Evolutionary conservation across 2,888 invertebrate species (phyloP).

Genomic region (Neoitamus cyanurus): DNA sequence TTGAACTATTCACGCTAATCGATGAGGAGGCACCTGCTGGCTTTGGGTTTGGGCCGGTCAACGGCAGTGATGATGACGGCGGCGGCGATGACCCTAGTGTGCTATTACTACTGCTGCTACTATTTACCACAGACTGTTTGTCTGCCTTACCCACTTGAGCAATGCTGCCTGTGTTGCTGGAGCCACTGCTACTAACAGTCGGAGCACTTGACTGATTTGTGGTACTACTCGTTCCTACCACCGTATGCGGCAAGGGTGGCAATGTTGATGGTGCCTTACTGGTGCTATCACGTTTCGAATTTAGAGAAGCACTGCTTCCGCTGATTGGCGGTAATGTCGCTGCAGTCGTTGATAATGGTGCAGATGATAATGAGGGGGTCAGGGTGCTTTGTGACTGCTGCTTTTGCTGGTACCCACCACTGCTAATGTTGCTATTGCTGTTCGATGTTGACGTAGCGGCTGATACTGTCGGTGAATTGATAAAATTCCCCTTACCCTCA

Average conservation of each 20-base stretch:
- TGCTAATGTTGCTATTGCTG: neutral
- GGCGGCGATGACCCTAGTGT: neutral
- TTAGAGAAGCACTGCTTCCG: neutral
- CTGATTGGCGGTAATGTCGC: neutral
- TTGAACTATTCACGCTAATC: neutral
- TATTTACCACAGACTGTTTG: neutral
- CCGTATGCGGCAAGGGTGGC: neutral
- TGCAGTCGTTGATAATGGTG: neutral
- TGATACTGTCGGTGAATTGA: neutral
- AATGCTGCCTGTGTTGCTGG: neutral
- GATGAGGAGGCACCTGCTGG: neutral
- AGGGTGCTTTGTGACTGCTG: neutral
- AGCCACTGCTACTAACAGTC: neutral
- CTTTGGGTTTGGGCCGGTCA: neutral
- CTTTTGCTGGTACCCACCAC: neutral
- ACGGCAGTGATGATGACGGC: conserved; percentile 38
- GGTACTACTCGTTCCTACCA: neutral
- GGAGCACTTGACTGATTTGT: neutral
- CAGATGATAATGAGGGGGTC: neutral
- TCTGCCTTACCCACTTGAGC: neutral
- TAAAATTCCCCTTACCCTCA: neutral
- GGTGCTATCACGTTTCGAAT: conserved; percentile 9
- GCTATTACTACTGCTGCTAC: conserved; percentile 37
- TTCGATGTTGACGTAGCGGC: neutral
- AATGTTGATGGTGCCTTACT: neutral